phyloP scores from a whole-genome alignment of 2,888 invertebrate genomes.

The Leptopilina drosophilae region DNA sequence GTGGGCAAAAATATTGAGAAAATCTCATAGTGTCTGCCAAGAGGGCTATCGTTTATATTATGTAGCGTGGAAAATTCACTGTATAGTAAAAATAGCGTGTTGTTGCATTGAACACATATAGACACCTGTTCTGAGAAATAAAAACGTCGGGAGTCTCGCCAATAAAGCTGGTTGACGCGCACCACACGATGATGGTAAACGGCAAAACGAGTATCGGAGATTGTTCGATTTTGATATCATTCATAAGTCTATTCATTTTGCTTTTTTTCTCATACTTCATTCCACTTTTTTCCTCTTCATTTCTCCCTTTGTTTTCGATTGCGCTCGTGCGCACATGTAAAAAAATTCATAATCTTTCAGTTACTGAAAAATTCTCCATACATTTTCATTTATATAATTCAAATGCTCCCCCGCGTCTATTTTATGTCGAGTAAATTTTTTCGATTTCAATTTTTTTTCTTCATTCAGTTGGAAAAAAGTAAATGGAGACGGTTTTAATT shows the following conservation, averaged over 20 bases:
- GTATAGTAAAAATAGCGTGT: not conserved
- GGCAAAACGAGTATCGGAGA: slow-evolving; percentile 36
- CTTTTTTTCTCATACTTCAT: slow-evolving; percentile 1
- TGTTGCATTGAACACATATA: not conserved
- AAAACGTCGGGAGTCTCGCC: slow-evolving; percentile 22
- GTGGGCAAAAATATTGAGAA: slow-evolving; percentile 25
- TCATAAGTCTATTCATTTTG: slow-evolving; percentile 24
- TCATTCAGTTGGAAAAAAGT: too few species aligned
- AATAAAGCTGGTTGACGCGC: slow-evolving; percentile 35
- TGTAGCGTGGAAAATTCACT: too few species aligned
- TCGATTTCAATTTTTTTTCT: too few species aligned
- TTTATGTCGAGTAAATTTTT: too few species aligned
- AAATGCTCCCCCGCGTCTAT: too few species aligned
- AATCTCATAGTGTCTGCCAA: slow-evolving; percentile 15
- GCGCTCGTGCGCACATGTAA: not conserved
- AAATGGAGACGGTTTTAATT: too few species aligned
- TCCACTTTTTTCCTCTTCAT: slow-evolving; percentile 10
- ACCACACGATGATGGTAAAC: slow-evolving; percentile 13
- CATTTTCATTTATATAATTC: not conserved
- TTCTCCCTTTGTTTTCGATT: slow-evolving; percentile 23
- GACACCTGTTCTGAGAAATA: slow-evolving; percentile 37
- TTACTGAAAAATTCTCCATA: not conserved
- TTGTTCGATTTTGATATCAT: slow-evolving; percentile 22
- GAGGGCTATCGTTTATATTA: slow-evolving; percentile 22
- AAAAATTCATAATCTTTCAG: not conserved